Evolutionary conservation across 2,888 invertebrate species (phyloP), one percentile per base, ranked within the genome.

Genomic region (Drosophila pullipes): DNA sequence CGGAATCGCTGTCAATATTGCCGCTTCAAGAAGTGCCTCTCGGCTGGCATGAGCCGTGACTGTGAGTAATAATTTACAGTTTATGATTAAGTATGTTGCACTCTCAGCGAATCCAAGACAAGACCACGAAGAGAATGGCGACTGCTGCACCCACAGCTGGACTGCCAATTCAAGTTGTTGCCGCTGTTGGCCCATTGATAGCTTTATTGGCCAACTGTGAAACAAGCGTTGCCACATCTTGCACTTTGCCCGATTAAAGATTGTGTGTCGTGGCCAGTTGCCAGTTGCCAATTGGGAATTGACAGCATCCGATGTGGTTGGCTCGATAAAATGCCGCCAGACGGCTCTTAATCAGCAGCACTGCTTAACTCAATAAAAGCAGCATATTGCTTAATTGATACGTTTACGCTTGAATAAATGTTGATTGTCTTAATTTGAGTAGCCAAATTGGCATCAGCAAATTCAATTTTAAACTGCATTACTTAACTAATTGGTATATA

Each of bases 41-140:
- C 98, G 47, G 98, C 98, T 91, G 98, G 98, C 93, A 98, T 98
- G 98, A 98, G 98, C 93, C 96, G 98, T 92, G 98, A 98, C 94
- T 98, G 98, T 98, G 94, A 97, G 98, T 97, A 94, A 64, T 25
- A 31, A 9, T 30, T 25, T 25, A 1, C 54, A 18, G 58, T 44
- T 39, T 53, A 67, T 53, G 63, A 54, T 73, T 67, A 78, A 78
- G 55, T 33, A 3, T 9, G 47, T 22, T 22, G 22, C 47, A 18
- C 54, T 35, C 65, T 52, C 10, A n/a, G 25, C 37, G 13, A 3
- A 13, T 16, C 11, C n/a, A 10, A 18, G 18, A 44, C 31, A 4
- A 35, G 35, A 18, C 54, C 25, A 9, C 9, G 41, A 73, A 78
- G 78, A 78, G 75, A 81, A 78, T 63, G 80, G 44, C 57, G 0